Evolutionary conservation across 2,888 invertebrate genomes (phyloP).

Genomic region (Patella depressa): DNA sequence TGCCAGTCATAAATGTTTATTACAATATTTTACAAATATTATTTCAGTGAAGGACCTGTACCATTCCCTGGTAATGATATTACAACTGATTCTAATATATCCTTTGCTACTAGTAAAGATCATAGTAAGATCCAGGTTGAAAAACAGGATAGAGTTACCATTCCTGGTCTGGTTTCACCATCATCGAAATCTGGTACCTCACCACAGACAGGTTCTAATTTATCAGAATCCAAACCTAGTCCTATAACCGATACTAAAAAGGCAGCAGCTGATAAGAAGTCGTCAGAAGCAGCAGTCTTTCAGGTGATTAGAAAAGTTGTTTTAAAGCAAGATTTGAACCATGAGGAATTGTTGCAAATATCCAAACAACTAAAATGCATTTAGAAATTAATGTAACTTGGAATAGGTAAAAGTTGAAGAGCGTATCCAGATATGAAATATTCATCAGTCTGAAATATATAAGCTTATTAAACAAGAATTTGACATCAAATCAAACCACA

Average conservation of each 20-base stretch:
- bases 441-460: no score
- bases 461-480: no score
- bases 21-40: not conserved
- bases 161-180: conserved; percentile 46
- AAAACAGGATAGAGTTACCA: conserved; percentile 75
- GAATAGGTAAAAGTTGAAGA: no score
- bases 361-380: no score
- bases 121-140: conserved; percentile 87
- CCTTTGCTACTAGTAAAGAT: conserved; percentile 84
- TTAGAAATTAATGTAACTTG: no score
- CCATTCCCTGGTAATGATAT: conserved; percentile 48
- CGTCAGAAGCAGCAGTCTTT: not conserved
- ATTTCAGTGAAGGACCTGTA: conserved; percentile 55
- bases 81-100: conserved; percentile 58
- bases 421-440: no score
- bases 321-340: conserved; percentile 15
- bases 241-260: not conserved
- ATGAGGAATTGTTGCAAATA: not conserved
- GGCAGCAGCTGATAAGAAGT: not conserved
- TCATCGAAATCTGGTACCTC: conserved; percentile 43
- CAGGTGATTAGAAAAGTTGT: not conserved
- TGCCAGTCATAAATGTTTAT: no score
- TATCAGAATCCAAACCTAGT: conserved; percentile 21
- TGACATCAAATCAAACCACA: no score
- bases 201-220: conserved; percentile 30